Evolutionary conservation across 2,797 vertebrate species (phyloP), one percentile per base, ranked within the genome.

Genomic region (Momotus momota): DNA sequence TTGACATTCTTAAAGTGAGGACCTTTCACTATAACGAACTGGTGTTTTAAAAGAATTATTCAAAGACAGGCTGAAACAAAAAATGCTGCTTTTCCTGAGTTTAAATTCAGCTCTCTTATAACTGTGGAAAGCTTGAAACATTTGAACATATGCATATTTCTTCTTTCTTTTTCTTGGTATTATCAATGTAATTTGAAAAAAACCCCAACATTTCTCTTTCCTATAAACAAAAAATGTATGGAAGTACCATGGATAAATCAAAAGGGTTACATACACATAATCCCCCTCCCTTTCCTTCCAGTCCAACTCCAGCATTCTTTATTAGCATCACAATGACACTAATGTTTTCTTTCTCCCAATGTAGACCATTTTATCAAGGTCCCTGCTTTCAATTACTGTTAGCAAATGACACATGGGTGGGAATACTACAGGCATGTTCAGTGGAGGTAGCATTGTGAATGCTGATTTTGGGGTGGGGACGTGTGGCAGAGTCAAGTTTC

Each of bases 1-100:
- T 71, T 90, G 86, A 52, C 65, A 41, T 78, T 81, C 95, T 95
- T 95, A 75, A 96, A 96, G 94, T 96, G 92, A 95, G 94, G 82
- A 92, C 46, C 90, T 81, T 43, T 51, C 88, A 89, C 81, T 86
- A 48, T 93, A 97, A 96, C 80, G 86, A 95, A 86, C 73, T 88
- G 65, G 48, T 81, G 91, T 94, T 97, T 95, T 88, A 90, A 93
- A 88, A 93, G 83, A 90, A 82, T 90, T 49, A 38, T 81, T 96
- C 69, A 95, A 97, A 88, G 96, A 93, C 80, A 93, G 69, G 35
- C 67, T 94, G 95, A 96, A 95, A 96, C 93, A 93, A 96, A 97
- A 93, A 69, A 14, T 20, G 48, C 26, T 48, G 45, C 48, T 78
- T 90, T 92, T 78, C 26, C 45, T 81, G 77, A 88, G 94, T 91